A percentile compares a stretch with the other conserved stretches of the same genome.
Evolutionary conservation across 2,888 invertebrate genomes (phyloP).

Genomic region (Spodoptera exigua): DNA sequence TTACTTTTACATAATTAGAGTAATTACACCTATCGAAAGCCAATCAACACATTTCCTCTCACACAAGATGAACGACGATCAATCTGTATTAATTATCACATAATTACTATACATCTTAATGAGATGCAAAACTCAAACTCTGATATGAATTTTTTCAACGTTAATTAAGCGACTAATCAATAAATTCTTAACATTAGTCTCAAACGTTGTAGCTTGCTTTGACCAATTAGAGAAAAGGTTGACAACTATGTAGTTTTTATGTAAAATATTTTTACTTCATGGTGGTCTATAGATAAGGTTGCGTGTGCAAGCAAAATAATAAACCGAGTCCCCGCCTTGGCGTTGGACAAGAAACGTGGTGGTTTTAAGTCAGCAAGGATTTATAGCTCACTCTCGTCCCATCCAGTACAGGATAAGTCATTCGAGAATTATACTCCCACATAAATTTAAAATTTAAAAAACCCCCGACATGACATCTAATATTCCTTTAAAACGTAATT

Average conservation of each 20-base stretch:
- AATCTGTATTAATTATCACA: slow-evolving; percentile 6
- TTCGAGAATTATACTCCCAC: no score
- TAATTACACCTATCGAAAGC: background rate
- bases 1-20: no score
- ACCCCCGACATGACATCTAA: no score
- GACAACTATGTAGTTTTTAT: slow-evolving; percentile 12
- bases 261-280: slow-evolving; percentile 14
- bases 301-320: no score
- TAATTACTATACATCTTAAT: slow-evolving; percentile 13
- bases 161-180: slow-evolving; percentile 12
- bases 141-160: background rate
- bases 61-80: background rate
- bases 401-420: no score
- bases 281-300: no score
- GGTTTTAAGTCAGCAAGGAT: no score
- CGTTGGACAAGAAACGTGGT: no score
- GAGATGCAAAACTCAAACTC: slow-evolving; percentile 9
- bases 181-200: slow-evolving; percentile 18
- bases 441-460: no score
- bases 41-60: slow-evolving; percentile 1
- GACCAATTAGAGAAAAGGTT: slow-evolving; percentile 9
- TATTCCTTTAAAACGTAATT: no score
- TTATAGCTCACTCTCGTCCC: no score
- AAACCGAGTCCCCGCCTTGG: no score
- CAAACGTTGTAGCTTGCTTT: slow-evolving; percentile 15